Conservation (phyloP, 2,888 invertebrate species). For the Idaea dimidiata region DNA sequence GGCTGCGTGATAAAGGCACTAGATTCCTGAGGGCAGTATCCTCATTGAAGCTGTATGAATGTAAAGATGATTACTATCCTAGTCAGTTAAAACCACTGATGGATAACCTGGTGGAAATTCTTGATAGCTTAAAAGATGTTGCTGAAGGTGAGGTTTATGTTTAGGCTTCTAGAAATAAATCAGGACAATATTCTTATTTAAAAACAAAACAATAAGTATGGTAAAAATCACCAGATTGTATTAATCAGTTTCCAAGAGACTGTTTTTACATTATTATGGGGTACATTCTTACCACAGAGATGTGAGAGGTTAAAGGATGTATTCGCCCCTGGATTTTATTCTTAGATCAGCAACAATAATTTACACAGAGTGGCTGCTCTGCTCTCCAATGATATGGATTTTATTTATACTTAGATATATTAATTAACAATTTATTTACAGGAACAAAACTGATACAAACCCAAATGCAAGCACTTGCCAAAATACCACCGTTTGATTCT, state of each 20-base stretch:
- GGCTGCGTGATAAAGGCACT: slow-evolving; percentile 55
- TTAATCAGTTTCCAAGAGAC: too few species aligned
- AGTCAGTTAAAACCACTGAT: slow-evolving; percentile 51
- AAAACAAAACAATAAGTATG: too few species aligned
- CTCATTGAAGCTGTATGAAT: slow-evolving; percentile 59
- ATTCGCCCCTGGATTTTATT: too few species aligned
- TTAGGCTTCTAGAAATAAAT: too few species aligned
- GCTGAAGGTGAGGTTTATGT: slow-evolving; percentile 51
- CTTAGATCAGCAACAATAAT: too few species aligned
- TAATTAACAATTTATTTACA: slow-evolving; percentile 32
- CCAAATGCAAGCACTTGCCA: slow-evolving; percentile 55
- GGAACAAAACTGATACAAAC: slow-evolving; percentile 48
- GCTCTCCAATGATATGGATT: background rate
- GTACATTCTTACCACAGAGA: too few species aligned
- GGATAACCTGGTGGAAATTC: slow-evolving; percentile 48
- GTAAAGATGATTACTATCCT: slow-evolving; percentile 58
- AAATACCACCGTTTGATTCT: slow-evolving; percentile 46
- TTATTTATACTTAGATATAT: too few species aligned
- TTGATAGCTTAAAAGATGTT: slow-evolving; percentile 49
- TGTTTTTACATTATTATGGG: too few species aligned
- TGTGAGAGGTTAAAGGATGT: too few species aligned
- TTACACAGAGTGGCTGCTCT: too few species aligned
- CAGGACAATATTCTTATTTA: background rate
- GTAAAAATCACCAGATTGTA: too few species aligned
- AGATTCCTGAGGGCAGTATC: slow-evolving; percentile 53